Percentiles rank a stretch among this genome's conserved stretches.
Evolutionary conservation across 2,113 vertebrate species (phyloP).

Genomic region (Lepus americanus): DNA sequence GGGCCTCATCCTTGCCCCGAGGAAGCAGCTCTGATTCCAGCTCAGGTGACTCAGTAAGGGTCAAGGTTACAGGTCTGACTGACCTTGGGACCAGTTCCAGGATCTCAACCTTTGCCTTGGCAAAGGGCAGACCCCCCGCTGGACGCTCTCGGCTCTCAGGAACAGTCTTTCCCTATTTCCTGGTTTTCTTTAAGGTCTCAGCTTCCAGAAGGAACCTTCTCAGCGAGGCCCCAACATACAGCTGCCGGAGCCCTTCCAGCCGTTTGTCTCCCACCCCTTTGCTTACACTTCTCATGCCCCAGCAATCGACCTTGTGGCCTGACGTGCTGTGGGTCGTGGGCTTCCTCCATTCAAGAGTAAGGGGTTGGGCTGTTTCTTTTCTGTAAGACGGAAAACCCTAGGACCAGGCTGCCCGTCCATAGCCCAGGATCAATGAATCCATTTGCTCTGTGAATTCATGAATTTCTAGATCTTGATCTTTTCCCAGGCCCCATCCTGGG

Average conservation of each 20-base stretch:
- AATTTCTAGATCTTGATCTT: background rate
- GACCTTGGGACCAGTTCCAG: constrained; percentile 5
- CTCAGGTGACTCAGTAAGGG: background rate
- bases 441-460: background rate
- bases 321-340: background rate
- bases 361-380: background rate
- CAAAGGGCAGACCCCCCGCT: background rate
- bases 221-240: background rate
- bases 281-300: background rate
- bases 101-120: background rate
- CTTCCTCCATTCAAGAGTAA: background rate
- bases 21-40: background rate
- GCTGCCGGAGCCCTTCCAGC: background rate
- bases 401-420: background rate
- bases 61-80: background rate
- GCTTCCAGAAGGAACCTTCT: background rate
- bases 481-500: background rate
- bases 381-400: background rate
- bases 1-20: background rate
- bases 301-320: background rate
- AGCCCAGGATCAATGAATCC: background rate
- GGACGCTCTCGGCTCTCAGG: background rate
- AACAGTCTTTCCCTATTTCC: background rate
- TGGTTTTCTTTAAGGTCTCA: background rate
- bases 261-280: background rate